These are phyloP conservation scores for Ennomos quercinarius DNA, from an alignment of 2,888 invertebrate genomes.

Conservation along the genomic window DNA sequence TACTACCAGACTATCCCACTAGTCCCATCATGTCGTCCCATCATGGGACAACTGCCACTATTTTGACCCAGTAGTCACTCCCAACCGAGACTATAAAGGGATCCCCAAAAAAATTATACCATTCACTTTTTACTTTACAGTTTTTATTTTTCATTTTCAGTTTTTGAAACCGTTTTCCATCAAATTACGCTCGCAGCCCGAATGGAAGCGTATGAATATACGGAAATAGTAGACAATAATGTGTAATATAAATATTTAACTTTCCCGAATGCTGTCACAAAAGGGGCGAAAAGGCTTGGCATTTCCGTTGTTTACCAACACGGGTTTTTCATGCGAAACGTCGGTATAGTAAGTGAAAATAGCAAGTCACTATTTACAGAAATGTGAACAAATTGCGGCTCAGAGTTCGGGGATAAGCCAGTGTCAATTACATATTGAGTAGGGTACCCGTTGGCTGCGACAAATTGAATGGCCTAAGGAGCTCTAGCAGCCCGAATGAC, in stretches of 20 bases:
- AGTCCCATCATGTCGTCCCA: no score
- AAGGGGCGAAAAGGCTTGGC: conserved; percentile 39
- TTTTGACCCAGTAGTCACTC: no score
- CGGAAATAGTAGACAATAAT: conserved; percentile 27
- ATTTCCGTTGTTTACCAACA: conserved; percentile 44
- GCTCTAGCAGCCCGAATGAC: conserved; percentile 59
- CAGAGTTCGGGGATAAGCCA: conserved; percentile 77
- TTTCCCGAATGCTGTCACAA: conserved; percentile 36
- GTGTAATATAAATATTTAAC: conserved; percentile 43
- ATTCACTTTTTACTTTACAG: no score
- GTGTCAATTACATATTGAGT: conserved; percentile 82
- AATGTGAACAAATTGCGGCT: conserved; percentile 76
- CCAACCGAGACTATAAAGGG: no score
- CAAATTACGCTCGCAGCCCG: conserved; percentile 8
- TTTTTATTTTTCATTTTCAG: no score
- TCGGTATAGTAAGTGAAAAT: conserved; percentile 52
- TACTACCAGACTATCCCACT: no score
- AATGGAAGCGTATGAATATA: conserved; percentile 22
- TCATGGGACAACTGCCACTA: no score
- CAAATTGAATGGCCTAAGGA: conserved; percentile 79
- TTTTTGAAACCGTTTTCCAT: neutral
- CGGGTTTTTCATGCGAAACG: conserved; percentile 42
- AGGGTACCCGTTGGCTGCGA: conserved; percentile 71
- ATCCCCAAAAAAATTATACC: no score
- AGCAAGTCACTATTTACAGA: conserved; percentile 64